Percentiles rank a stretch among this genome's conserved stretches.
Evolutionary conservation across 1,140 invertebrate species (phyloP).

Genomic region (Thalassaphorura encarpata): DNA sequence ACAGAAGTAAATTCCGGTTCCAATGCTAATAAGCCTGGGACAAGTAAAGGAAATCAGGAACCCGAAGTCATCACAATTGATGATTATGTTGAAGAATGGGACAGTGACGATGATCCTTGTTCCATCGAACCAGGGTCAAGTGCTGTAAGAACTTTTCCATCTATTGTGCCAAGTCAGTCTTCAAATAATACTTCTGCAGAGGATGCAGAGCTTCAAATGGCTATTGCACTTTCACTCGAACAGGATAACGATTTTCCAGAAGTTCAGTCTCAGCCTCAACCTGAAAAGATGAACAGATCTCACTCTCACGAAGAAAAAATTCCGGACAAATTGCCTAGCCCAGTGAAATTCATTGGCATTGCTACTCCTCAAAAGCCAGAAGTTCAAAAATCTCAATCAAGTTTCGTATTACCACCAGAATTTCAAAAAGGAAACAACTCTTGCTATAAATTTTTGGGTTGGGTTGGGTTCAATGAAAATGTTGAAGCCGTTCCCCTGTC

Average conservation of each 20-base stretch:
- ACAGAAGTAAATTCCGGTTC: constrained; percentile 27
- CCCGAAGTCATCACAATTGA: constrained; percentile 8
- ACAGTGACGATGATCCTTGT: constrained; percentile 7
- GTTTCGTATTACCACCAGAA: too few species aligned
- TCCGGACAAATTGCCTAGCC: too few species aligned
- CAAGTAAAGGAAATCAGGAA: not conserved
- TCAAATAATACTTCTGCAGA: constrained; percentile 9
- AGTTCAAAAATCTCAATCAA: too few species aligned
- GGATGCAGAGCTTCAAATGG: constrained; percentile 17
- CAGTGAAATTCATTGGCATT: too few species aligned
- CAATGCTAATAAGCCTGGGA: constrained; percentile 1
- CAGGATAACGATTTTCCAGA: too few species aligned
- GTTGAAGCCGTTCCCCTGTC: not conserved
- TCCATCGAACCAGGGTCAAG: not conserved
- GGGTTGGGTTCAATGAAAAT: not conserved
- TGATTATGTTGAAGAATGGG: constrained; percentile 7
- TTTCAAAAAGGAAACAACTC: too few species aligned
- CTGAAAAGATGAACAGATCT: too few species aligned
- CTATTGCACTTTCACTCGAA: constrained; percentile 15
- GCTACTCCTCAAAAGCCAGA: too few species aligned
- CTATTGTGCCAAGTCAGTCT: not conserved
- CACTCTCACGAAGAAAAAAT: too few species aligned
- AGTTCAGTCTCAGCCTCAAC: too few species aligned
- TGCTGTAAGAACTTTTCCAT: not conserved
- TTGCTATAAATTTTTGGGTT: constrained; percentile 5